Percentiles rank a stretch among this genome's conserved stretches.
Conservation (phyloP, 2,888 invertebrate genomes). For the Lymantria monacha region DNA sequence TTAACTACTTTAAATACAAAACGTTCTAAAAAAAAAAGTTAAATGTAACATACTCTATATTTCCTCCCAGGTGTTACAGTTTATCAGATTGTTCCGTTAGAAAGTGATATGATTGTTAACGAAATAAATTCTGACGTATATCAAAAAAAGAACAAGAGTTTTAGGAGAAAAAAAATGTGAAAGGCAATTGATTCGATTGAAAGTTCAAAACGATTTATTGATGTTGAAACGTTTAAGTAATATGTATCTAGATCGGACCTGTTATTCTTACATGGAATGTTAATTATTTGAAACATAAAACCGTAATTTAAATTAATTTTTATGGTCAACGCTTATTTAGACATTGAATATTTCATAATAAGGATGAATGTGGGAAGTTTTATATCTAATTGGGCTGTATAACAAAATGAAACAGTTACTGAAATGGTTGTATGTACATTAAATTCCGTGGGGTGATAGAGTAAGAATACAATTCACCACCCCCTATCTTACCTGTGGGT, state of each 20-base stretch:
- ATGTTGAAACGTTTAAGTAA: conserved; percentile 2
- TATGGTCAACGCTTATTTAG: not conserved
- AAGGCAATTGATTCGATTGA: conserved; percentile 14
- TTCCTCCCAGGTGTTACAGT: not conserved
- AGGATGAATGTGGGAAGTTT: not conserved
- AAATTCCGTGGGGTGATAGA: no score
- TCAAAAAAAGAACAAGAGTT: conserved; percentile 7
- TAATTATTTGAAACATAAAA: not conserved
- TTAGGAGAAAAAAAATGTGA: conserved; percentile 17
- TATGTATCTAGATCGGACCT: not conserved
- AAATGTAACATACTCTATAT: not conserved
- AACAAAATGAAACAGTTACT: no score
- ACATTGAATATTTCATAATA: not conserved
- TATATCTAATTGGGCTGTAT: no score
- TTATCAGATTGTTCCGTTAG: conserved; percentile 4
- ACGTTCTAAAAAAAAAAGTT: not conserved
- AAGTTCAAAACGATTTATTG: conserved; percentile 7
- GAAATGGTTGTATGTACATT: no score
- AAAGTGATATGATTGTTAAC: conserved; percentile 8
- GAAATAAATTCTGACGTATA: conserved; percentile 1
- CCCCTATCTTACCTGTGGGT: no score
- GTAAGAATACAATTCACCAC: no score
- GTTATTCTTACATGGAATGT: not conserved
- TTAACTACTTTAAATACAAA: no score
- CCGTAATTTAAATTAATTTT: not conserved